phyloP scores from a whole-genome alignment of 1,140 invertebrate genomes.

The Psilanteris sp. region DNA sequence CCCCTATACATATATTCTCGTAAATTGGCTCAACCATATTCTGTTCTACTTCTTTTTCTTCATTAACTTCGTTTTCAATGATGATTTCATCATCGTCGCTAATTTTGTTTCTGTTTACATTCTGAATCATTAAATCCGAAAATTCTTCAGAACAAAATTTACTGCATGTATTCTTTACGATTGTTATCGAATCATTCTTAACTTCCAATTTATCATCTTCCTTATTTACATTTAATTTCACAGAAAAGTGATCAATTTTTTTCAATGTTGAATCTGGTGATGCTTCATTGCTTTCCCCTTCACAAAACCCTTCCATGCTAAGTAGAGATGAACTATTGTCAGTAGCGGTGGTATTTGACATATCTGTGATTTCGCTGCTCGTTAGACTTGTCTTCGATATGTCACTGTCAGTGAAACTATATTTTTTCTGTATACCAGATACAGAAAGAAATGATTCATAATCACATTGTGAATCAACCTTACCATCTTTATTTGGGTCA shows the following conservation, averaged over 20 bases:
- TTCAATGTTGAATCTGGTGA: conserved; percentile 74
- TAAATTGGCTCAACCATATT: conserved; percentile 71
- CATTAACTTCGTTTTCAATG: conserved; percentile 73
- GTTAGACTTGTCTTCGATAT: conserved; percentile 76
- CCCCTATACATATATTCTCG: conserved; percentile 69
- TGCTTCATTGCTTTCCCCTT: conserved; percentile 75
- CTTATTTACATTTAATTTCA: conserved; percentile 19
- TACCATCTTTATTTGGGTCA: conserved; percentile 11
- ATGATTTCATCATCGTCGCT: conserved; percentile 76
- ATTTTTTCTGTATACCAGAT: conserved; percentile 72
- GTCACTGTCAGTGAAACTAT: conserved; percentile 77
- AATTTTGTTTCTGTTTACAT: conserved; percentile 49
- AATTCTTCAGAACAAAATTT: conserved; percentile 1
- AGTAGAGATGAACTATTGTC: conserved; percentile 75
- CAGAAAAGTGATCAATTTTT: conserved; percentile 65
- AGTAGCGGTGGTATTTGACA: conserved; percentile 74
- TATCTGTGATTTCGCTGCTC: conserved; percentile 76
- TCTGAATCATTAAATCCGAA: conserved; percentile 2
- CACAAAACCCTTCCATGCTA: conserved; percentile 77
- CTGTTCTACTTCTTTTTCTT: conserved; percentile 32
- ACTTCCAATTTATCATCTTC: conserved; percentile 10
- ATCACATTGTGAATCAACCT: conserved; percentile 32
- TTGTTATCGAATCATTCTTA: conserved; percentile 4
- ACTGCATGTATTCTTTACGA: background rate
- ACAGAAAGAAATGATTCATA: conserved; percentile 46